Evolutionary conservation across 1,140 invertebrate species (phyloP).

Genomic region (Tyrophagus putrescentiae): DNA sequence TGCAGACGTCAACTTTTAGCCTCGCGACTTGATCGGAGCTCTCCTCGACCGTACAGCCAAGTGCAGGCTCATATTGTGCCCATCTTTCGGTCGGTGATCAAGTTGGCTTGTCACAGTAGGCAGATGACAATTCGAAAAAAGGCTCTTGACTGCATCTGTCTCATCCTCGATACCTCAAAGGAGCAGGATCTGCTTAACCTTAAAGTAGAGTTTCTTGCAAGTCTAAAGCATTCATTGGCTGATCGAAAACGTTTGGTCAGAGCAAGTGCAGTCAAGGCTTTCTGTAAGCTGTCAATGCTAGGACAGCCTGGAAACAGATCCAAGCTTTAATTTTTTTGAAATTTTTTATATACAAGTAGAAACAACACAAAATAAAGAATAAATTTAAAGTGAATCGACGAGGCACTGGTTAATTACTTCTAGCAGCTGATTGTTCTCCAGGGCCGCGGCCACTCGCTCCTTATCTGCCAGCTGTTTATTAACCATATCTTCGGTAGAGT

Average conservation of each 20-base stretch:
- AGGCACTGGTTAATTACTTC: constrained; percentile 87
- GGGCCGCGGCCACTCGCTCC: constrained; percentile 86
- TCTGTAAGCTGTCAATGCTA: constrained; percentile 9
- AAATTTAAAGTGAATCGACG: constrained; percentile 13
- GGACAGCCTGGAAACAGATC: constrained; percentile 9
- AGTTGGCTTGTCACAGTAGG: not conserved
- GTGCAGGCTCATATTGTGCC: not conserved
- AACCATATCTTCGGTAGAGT: constrained; percentile 73
- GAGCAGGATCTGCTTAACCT: not conserved
- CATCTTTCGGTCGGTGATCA: not conserved
- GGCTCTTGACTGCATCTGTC: not conserved
- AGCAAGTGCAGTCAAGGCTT: constrained; percentile 7
- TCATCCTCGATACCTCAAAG: not conserved
- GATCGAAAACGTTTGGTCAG: constrained; percentile 14
- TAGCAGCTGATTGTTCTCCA: constrained; percentile 79
- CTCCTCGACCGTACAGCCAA: not conserved
- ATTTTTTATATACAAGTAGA: constrained; percentile 7
- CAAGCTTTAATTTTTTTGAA: constrained; percentile 4
- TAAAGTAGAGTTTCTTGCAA: not conserved
- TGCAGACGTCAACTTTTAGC: not conserved
- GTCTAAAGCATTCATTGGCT: constrained; percentile 1
- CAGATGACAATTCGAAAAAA: not conserved
- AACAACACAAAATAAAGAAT: not conserved
- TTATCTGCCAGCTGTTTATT: constrained; percentile 98
- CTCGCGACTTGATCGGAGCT: not conserved